phyloP scores from a whole-genome alignment of 2,888 invertebrate species.

The Aproaerema taeniolella region DNA sequence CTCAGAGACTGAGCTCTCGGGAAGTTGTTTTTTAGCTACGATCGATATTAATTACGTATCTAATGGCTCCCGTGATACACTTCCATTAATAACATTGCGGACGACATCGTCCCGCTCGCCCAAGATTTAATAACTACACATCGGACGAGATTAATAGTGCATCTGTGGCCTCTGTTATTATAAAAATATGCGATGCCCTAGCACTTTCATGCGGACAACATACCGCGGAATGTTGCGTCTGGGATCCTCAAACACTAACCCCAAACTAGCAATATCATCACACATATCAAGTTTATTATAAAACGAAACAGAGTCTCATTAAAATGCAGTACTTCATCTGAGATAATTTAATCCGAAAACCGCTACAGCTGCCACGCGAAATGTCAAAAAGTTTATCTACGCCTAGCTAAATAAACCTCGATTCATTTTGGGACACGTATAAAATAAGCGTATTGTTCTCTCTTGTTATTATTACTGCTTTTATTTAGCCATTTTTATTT shows the following conservation, averaged over 20 bases:
- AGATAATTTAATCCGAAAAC: conserved; percentile 58
- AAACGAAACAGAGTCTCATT: conserved; percentile 61
- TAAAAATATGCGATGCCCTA: conserved; percentile 45
- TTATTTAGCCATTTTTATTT: conserved; percentile 68
- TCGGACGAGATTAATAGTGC: conserved; percentile 65
- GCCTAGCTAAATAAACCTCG: conserved; percentile 64
- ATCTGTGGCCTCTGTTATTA: conserved; percentile 61
- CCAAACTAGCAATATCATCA: conserved; percentile 12
- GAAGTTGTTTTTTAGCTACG: conserved; percentile 51
- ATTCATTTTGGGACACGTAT: conserved; percentile 57
- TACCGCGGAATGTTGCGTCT: background rate
- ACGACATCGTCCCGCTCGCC: conserved; percentile 60
- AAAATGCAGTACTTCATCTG: conserved; percentile 60
- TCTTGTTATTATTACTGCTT: conserved; percentile 61
- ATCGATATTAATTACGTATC: conserved; percentile 73
- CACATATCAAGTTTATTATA: conserved; percentile 35
- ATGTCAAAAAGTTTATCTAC: conserved; percentile 63
- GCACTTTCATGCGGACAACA: conserved; percentile 19
- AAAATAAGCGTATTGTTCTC: conserved; percentile 64
- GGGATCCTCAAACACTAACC: conserved; percentile 5
- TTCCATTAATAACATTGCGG: conserved; percentile 71
- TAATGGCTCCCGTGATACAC: conserved; percentile 77
- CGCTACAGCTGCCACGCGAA: conserved; percentile 36
- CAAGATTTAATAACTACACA: conserved; percentile 70
- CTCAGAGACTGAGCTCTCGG: conserved; percentile 39